phyloP scores from a whole-genome alignment of 2,797 vertebrate species.

The Tadarida brasiliensis region DNA sequence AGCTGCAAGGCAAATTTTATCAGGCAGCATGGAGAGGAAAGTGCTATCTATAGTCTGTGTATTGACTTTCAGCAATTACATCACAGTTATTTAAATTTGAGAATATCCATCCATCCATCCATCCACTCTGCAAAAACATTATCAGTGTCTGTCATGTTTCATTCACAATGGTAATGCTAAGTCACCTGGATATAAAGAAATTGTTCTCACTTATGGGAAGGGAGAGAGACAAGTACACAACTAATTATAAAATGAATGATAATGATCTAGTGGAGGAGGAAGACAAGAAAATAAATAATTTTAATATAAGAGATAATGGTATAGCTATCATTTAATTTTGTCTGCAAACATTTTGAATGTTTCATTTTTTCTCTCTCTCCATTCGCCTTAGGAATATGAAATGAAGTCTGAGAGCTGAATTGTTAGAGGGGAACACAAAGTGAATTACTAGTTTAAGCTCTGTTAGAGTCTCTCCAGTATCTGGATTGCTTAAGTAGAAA shows the following conservation, averaged over 20 bases:
- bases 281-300: conserved; percentile 71
- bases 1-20: neutral
- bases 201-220: conserved; percentile 1
- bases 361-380: conserved; percentile 7
- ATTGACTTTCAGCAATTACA: neutral
- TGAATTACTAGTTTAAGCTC: conserved; percentile 65
- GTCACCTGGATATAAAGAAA: conserved; percentile 47
- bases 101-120: neutral
- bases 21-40: neutral
- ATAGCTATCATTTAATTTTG: conserved; percentile 69
- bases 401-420: conserved; percentile 65
- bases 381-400: conserved; percentile 68
- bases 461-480: conserved; percentile 34
- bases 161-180: conserved; percentile 40
- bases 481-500: conserved; percentile 61
- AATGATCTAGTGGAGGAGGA: conserved; percentile 46
- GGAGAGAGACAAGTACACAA: conserved; percentile 53
- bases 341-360: conserved; percentile 71
- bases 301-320: conserved; percentile 65
- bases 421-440: conserved; percentile 53
- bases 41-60: neutral
- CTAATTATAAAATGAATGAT: conserved; percentile 76
- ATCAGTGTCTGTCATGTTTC: conserved; percentile 25
- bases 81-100: conserved; percentile 36
- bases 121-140: conserved; percentile 40